Percentiles rank a stretch among this genome's conserved stretches.
These are phyloP conservation scores for Crocallis elinguaria DNA, from an alignment of 2,888 invertebrate species.

Conservation along the genomic window DNA sequence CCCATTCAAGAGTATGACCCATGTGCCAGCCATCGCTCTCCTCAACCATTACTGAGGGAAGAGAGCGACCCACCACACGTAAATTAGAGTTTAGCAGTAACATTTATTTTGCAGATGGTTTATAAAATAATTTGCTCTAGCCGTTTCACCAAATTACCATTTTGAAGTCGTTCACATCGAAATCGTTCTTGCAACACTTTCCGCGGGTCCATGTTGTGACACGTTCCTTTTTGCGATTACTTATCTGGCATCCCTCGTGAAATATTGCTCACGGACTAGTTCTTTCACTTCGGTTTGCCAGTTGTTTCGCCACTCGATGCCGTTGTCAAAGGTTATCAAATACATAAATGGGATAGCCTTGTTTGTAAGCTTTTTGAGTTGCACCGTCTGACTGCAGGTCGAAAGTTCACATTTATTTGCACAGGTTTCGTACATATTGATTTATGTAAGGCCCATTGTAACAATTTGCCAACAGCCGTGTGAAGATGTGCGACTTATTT, in stretches of 20 bases:
- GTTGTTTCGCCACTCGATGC: conserved; percentile 62
- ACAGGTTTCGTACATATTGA: conserved; percentile 13
- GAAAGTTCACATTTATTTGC: conserved; percentile 25
- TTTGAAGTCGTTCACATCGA: neutral
- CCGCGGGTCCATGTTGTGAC: conserved; percentile 67
- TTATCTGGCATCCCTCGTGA: conserved; percentile 71
- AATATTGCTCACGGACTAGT: conserved; percentile 72
- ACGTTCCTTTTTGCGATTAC: conserved; percentile 69
- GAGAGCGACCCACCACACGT: too few relatives aligned
- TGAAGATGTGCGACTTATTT: neutral
- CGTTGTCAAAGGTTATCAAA: conserved; percentile 68
- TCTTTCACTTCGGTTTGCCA: conserved; percentile 58
- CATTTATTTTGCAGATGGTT: too few relatives aligned
- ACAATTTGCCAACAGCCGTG: conserved; percentile 5
- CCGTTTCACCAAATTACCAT: neutral
- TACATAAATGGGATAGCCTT: conserved; percentile 49
- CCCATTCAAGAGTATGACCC: too few relatives aligned
- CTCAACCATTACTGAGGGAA: too few relatives aligned
- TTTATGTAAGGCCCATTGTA: conserved; percentile 10
- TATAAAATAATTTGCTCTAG: too few relatives aligned
- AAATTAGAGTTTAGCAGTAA: too few relatives aligned
- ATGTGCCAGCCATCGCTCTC: too few relatives aligned
- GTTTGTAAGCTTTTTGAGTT: conserved; percentile 19
- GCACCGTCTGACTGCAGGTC: conserved; percentile 17
- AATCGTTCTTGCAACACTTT: conserved; percentile 72